Percentiles rank a stretch among this genome's conserved stretches.
These are phyloP conservation scores for Lepidurus packardi DNA, from an alignment of 1,140 invertebrate genomes.

Conservation along the genomic window DNA sequence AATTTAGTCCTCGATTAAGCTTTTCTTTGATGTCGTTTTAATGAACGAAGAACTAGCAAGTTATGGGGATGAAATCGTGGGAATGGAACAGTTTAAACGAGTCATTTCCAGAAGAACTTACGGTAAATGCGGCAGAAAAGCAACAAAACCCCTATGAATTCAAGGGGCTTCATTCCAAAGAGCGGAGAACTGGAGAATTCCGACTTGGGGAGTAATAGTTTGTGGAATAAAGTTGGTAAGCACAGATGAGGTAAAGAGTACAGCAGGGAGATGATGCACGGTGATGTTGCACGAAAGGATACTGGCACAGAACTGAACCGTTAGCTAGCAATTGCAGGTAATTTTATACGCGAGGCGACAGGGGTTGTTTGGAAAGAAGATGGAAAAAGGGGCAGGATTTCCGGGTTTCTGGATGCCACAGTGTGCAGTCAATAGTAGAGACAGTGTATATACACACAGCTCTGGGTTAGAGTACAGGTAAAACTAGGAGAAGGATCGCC, in stretches of 20 bases:
- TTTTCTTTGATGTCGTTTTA: no score
- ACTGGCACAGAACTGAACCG: background rate
- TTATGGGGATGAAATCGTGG: no score
- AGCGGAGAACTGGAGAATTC: background rate
- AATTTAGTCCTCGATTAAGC: no score
- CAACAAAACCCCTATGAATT: slow-evolving; percentile 7
- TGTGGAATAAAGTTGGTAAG: background rate
- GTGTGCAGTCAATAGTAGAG: slow-evolving; percentile 9
- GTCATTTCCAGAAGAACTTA: background rate
- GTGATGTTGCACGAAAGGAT: background rate
- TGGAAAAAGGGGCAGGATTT: slow-evolving; percentile 6
- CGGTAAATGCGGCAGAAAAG: background rate
- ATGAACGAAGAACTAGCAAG: no score
- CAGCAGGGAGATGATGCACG: background rate
- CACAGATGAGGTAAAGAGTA: background rate
- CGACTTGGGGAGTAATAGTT: no score
- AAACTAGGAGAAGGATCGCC: background rate
- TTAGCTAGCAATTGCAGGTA: background rate
- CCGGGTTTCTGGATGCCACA: slow-evolving; percentile 13
- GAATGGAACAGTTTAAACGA: no score
- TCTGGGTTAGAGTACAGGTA: background rate
- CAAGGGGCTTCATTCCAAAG: slow-evolving; percentile 8
- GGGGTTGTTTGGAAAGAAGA: background rate
- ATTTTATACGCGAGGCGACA: background rate
- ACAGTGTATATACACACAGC: no score